A percentile compares a stretch with the other conserved stretches of the same genome.
Evolutionary conservation across 1,140 invertebrate species (phyloP).

Genomic region (Bombyx mori): ASM3026992v2 NC_085118.1:9702001-9702500

Average conservation of each 20-base stretch:
- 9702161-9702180: constrained; percentile 80
- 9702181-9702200: constrained; percentile 78
- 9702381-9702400: constrained; percentile 77
- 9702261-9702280: constrained; percentile 93
- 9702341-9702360: constrained; percentile 85
- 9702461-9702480: constrained; percentile 70
- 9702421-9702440: constrained; percentile 73
- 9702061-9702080: constrained; percentile 72
- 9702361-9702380: constrained; percentile 70
- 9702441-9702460: constrained; percentile 71
- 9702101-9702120: constrained; percentile 92
- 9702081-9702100: constrained; percentile 75
- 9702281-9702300: constrained; percentile 90
- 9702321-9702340: constrained; percentile 87
- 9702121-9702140: constrained; percentile 91
- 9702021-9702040: constrained; percentile 89
- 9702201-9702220: constrained; percentile 80
- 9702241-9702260: constrained; percentile 91
- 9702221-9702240: constrained; percentile 80
- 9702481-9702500: constrained; percentile 73
- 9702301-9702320: constrained; percentile 91
- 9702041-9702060: constrained; percentile 83
- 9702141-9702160: constrained; percentile 89
- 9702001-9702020: constrained; percentile 90
- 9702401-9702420: constrained; percentile 72